A percentile compares a stretch with the other conserved stretches of the same genome.
These are phyloP conservation scores for Colius striatus DNA, from an alignment of 2,113 vertebrate genomes.

Conservation along the genomic window DNA sequence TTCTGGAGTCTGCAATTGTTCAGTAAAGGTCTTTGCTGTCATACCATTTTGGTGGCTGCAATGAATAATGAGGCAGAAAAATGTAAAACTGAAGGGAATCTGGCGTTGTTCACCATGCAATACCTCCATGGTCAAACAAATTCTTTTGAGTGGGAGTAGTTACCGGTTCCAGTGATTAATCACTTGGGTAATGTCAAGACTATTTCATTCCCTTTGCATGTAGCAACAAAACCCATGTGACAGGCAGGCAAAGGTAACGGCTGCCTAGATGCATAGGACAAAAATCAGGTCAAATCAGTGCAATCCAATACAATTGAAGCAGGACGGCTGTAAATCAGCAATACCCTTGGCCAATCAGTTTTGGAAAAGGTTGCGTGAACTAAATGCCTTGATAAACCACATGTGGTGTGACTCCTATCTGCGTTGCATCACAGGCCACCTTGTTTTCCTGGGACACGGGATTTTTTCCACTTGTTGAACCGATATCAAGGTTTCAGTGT, in stretches of 20 bases:
- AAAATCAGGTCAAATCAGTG: not conserved
- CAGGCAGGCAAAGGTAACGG: not conserved
- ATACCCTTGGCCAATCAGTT: not conserved
- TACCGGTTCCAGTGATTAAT: not conserved
- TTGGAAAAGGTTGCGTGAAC: not conserved
- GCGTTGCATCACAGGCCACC: fast-evolving
- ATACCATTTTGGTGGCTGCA: not conserved
- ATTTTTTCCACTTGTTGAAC: not conserved
- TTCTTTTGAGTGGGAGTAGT: not conserved
- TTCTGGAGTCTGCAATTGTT: not conserved
- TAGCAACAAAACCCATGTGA: not conserved
- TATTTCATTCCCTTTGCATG: not conserved
- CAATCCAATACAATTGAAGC: not conserved
- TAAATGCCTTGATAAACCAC: not conserved
- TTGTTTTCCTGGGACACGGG: not conserved
- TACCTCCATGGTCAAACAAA: not conserved
- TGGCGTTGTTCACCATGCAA: not conserved
- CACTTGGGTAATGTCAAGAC: not conserved
- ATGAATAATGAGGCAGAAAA: not conserved
- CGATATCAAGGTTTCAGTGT: not conserved
- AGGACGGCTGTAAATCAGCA: not conserved
- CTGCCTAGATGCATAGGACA: not conserved
- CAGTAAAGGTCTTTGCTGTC: not conserved
- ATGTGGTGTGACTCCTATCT: fast-evolving
- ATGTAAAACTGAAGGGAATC: not conserved